Percentiles rank a stretch among this genome's conserved stretches.
These are phyloP conservation scores for Gymnogyps californianus DNA, from an alignment of 2,113 vertebrate genomes.

Conservation along the genomic window DNA sequence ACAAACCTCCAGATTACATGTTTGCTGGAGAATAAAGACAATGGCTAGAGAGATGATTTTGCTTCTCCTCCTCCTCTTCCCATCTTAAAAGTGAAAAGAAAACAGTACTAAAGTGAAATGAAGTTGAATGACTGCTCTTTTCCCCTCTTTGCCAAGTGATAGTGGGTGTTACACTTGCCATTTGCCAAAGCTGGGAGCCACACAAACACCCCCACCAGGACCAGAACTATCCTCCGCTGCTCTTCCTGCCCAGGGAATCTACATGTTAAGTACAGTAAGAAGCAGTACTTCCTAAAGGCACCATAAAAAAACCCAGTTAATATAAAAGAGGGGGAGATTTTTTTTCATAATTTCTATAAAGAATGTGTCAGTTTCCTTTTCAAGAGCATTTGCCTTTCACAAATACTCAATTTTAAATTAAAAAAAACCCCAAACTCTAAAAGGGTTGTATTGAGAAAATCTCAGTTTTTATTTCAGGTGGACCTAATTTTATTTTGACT, in stretches of 20 bases:
- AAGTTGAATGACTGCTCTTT: not conserved
- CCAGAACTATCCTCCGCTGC: not conserved
- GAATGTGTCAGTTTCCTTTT: not conserved
- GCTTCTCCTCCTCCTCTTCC: not conserved
- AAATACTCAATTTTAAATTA: not conserved
- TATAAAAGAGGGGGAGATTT: not conserved
- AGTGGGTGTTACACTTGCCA: not conserved
- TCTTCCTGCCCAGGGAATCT: not conserved
- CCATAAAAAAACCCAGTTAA: rapidly evolving
- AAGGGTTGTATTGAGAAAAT: not conserved
- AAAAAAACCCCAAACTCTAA: no score
- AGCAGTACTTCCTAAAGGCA: not conserved
- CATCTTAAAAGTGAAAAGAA: not conserved
- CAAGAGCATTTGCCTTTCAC: not conserved
- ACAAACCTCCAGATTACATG: not conserved
- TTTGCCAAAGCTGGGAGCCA: not conserved
- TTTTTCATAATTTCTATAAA: not conserved
- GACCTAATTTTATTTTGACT: not conserved
- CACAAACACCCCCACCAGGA: not conserved
- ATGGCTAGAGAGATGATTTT: not conserved
- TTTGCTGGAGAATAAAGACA: not conserved
- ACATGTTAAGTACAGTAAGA: not conserved
- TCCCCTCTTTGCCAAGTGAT: not conserved
- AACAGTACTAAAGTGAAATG: not conserved
- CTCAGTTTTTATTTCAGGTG: not conserved